These are phyloP conservation scores for Agonopterix heracliana DNA, from an alignment of 2,888 invertebrate genomes.

Conservation along the genomic window DNA sequence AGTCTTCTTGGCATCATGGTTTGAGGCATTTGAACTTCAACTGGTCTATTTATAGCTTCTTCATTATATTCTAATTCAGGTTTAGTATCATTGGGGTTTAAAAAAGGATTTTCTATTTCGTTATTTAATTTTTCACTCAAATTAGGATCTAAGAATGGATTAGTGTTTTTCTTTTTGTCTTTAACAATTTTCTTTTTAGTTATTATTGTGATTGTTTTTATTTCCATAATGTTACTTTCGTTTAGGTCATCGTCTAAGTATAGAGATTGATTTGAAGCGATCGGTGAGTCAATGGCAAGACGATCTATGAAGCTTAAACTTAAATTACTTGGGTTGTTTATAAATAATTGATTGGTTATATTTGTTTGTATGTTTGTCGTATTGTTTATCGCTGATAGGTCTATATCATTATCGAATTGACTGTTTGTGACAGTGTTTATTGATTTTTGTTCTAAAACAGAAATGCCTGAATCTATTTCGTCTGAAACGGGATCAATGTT, in stretches of 20 bases:
- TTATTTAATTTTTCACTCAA: slow-evolving; percentile 26
- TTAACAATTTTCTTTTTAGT: slow-evolving; percentile 54
- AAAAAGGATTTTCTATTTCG: slow-evolving; percentile 48
- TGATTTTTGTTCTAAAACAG: slow-evolving; percentile 49
- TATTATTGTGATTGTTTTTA: slow-evolving; percentile 68
- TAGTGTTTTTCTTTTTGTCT: slow-evolving; percentile 45
- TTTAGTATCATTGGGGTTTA: slow-evolving; percentile 27
- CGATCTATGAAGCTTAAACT: slow-evolving; percentile 68
- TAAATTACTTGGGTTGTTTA: slow-evolving; percentile 52
- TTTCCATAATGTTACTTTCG: slow-evolving; percentile 73
- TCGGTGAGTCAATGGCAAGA: slow-evolving; percentile 59
- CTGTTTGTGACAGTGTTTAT: slow-evolving; percentile 19
- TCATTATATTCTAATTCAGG: slow-evolving; percentile 50
- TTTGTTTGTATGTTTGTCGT: slow-evolving; percentile 50
- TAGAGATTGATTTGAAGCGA: slow-evolving; percentile 53
- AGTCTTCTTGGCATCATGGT: slow-evolving; percentile 50
- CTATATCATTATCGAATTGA: slow-evolving; percentile 16
- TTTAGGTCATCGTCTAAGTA: slow-evolving; percentile 68
- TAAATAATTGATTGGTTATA: slow-evolving; percentile 51
- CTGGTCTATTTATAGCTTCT: slow-evolving; percentile 30
- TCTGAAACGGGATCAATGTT: slow-evolving; percentile 18
- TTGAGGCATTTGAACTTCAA: slow-evolving; percentile 15
- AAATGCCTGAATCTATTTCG: slow-evolving; percentile 46
- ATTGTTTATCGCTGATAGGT: slow-evolving; percentile 29
- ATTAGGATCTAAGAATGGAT: slow-evolving; percentile 62